Base-by-base conservation (phyloP, 2,888 invertebrate species). In the Strigamia transsilvanica region DNA sequence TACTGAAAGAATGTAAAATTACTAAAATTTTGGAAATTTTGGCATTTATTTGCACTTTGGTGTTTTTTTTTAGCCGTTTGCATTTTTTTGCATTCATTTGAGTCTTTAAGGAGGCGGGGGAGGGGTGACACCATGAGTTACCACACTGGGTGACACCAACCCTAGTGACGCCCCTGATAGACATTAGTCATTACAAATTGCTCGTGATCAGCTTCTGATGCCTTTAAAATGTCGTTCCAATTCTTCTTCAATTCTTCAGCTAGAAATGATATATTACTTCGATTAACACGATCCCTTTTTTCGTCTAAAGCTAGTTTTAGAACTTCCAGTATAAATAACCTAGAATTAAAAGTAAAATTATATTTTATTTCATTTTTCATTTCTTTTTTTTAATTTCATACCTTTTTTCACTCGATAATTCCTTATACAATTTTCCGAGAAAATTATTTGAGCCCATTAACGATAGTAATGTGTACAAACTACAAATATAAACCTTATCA, bases 201-300 rank as follows among this genome's bases (percentile, higher is more conserved):
- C 6, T 18, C 56, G 9, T 2, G 13, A n/a, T 42, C 38, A 38
- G 10, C 23, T 23, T 56, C 79, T 0, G 21, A 80, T 12, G 66
- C 18, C 34, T 15, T 61, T 34, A 82, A 77, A 66, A 82, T 32
- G 4, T 18, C 5, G 46, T 32, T 77, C 15, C 80, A 46, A 38
- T 73, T 41, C n/a, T 18, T 15, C 9, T 42, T 32, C 18, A 80
- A 80, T 10, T 42, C 21, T 10, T 82, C 73, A n/a, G 21, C 73
- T 0, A 82, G 15, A 46, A 80, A 82, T 13, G 46, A 42, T 9
- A 82, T 12, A 42, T 56, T 73, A n/a, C 77, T 23, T 42, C 15
- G 27, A 41, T 6, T 15, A 13, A 23, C 18, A 66, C 41, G 21
- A 12, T 38, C 32, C 13, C 5, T 73, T n/a, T 73, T 32, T 2